Conservation (phyloP, 2,113 vertebrate species). For the Chascanopsetta lugubris region DNA sequence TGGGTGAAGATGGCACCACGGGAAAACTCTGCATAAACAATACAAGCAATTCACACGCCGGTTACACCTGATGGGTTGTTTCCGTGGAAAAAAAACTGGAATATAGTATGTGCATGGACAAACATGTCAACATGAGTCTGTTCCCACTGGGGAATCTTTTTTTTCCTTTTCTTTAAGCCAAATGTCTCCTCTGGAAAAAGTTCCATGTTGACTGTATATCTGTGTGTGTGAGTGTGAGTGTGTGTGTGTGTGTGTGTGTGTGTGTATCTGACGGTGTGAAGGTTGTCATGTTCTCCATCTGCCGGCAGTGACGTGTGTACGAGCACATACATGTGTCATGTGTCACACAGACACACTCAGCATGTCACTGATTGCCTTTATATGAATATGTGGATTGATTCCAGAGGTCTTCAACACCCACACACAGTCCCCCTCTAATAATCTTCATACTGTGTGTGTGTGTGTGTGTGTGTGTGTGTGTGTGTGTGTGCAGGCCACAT, state of each 20-base stretch:
- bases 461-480: neutral
- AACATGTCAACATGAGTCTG: neutral
- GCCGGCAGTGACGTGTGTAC: neutral
- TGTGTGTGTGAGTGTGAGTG: neutral
- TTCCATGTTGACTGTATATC: neutral
- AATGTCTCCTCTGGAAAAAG: neutral
- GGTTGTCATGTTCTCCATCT: neutral
- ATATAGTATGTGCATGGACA: no score
- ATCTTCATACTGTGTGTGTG: neutral
- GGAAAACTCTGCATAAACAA: slow-evolving; percentile 5
- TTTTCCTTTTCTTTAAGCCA: neutral
- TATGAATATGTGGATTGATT: no score
- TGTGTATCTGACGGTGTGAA: neutral
- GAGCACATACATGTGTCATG: neutral
- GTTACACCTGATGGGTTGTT: no score
- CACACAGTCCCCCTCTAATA: neutral
- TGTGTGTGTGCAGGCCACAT: slow-evolving; percentile 43
- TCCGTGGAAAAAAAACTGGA: neutral
- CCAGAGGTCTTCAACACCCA: neutral
- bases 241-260: no score
- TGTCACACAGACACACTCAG: neutral
- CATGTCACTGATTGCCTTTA: neutral
- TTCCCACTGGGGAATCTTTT: neutral
- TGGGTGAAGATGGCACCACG: slow-evolving; percentile 17
- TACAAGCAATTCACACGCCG: neutral